Evolutionary conservation across 2,797 vertebrate species (phyloP).

Genomic region (Poliocrania exsul): DNA sequence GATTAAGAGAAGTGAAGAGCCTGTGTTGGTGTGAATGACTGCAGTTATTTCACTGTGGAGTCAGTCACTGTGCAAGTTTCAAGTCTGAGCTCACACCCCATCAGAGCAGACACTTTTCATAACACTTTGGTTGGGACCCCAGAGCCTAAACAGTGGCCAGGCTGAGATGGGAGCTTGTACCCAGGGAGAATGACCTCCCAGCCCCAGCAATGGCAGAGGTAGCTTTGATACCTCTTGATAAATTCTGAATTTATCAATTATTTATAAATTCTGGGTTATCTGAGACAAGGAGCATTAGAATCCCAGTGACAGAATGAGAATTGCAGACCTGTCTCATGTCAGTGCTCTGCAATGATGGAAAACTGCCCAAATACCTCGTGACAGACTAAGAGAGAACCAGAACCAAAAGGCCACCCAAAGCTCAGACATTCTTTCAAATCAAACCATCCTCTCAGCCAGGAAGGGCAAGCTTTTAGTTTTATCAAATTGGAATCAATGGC

Average conservation of each 20-base stretch:
- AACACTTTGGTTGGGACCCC: neutral
- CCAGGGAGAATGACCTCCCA: neutral
- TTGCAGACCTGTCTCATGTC: neutral
- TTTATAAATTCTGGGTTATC: neutral
- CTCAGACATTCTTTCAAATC: neutral
- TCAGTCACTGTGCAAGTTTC: slow-evolving; percentile 8
- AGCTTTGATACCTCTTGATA: neutral
- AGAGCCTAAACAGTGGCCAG: neutral
- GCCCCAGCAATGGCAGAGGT: neutral
- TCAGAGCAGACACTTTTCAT: rapidly evolving
- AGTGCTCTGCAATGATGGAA: neutral
- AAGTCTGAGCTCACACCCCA: neutral
- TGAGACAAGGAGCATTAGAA: neutral
- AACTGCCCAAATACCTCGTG: neutral
- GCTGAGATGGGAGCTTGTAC: neutral
- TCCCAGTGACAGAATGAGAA: neutral
- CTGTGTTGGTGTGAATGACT: neutral
- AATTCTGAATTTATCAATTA: no score
- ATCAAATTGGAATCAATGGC: neutral
- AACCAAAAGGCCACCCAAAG: neutral
- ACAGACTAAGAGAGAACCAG: neutral
- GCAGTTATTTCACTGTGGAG: slow-evolving; percentile 37
- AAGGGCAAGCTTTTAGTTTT: neutral
- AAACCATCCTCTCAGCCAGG: neutral
- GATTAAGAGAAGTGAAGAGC: neutral